Base-by-base conservation (phyloP, 2,888 invertebrate genomes). In the Nomada ruficornis region DNA sequence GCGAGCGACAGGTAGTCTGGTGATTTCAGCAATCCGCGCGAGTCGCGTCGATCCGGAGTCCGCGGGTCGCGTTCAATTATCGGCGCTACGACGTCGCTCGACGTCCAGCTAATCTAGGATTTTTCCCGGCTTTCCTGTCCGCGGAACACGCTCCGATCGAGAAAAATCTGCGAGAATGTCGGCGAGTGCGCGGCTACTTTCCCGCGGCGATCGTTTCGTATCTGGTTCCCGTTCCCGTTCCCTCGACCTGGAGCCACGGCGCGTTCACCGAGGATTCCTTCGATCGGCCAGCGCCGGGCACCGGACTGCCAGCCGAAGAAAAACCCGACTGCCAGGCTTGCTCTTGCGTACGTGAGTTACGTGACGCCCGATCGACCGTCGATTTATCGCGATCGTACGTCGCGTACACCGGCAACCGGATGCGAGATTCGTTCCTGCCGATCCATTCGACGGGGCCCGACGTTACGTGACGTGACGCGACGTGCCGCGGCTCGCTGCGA, bases 261-360 rank as follows among this genome's bases (percentile, higher is more conserved):
- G 23, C 50, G 29, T 20, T 20, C 54, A 26, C 15, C 29, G 87
- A 86, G 83, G 88, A 90, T 90, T 89, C 90, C 84, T 86, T 78
- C 88, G 88, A 89, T 91, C 90, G 80, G 87, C 85, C 85, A 86
- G 83, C 83, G 81, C 69, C 82, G 82, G 84, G 81, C 86, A 75
- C 78, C 74, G 87, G 87, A 72, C 86, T 75, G 84, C 86, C 83
- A 82, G 76, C 44, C 86, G 80, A 70, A 86, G 89, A 90, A 91
- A 91, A 91, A 91, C 84, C 87, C 80, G 89, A 82, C 90, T 89
- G 87, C 83, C 86, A 65, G 60, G 80, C 80, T 83, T 68, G 88
- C 84, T 87, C 87, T 85, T 86, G 83, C 86, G 88, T 89, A 91
- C 91, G 91, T 91, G 91, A 92, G 92, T 92, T 92, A 92, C 93